phyloP scores from a whole-genome alignment of 1,140 invertebrate genomes.

The Latrodectus geometricus region DNA sequence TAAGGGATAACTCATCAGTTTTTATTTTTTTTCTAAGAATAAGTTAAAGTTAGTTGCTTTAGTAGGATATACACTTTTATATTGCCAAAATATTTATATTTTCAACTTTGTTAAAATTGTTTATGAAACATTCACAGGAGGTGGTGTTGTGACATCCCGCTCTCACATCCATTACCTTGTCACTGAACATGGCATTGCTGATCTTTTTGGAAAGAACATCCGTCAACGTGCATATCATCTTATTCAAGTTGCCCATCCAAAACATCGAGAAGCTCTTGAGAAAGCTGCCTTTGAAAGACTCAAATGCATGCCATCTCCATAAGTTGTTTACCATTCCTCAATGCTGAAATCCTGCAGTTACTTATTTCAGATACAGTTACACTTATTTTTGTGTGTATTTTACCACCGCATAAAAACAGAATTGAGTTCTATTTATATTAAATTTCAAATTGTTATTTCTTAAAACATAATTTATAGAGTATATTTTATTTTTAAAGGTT shows the following conservation, averaged over 20 bases:
- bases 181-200: constrained; percentile 91
- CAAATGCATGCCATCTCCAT: constrained; percentile 83
- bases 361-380: neutral
- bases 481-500: no score
- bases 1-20: neutral
- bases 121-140: constrained; percentile 74
- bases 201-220: constrained; percentile 89
- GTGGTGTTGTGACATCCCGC: constrained; percentile 91
- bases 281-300: constrained; percentile 89
- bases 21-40: neutral
- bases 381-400: no score
- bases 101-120: no score
- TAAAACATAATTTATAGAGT: no score
- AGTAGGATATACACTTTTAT: neutral
- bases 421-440: no score
- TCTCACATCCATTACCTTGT: constrained; percentile 94
- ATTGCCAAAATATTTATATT: no score
- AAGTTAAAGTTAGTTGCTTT: neutral
- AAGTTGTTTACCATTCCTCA: neutral
- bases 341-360: neutral
- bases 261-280: constrained; percentile 86
- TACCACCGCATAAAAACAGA: no score
- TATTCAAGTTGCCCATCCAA: constrained; percentile 90
- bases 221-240: constrained; percentile 89
- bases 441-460: no score